Base-by-base conservation (phyloP, 2,797 vertebrate species). In the Rhynchonycteris naso region DNA sequence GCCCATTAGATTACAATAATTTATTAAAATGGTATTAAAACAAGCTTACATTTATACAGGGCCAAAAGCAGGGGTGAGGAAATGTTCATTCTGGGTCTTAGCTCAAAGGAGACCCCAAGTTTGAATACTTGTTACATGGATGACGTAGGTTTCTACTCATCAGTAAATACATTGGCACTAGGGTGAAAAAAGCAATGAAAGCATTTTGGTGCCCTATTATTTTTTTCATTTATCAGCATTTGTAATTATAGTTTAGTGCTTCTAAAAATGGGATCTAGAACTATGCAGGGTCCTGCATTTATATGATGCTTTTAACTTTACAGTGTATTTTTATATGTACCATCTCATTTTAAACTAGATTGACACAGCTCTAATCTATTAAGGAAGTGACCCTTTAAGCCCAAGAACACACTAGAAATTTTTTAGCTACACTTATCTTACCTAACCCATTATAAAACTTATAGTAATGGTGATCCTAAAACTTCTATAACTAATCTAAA, bases 351-450 rank as follows among this genome's bases (percentile, higher is more conserved):
- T 94, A 94, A 97, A 97, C 94, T 90, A 95, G 92, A 90, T 79
- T 95, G 90, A 95, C 91, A 94, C 43, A 90, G 91, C 76, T 33
- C 71, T 88, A 83, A 90, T 94, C 85, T 97, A 76, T 92, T 94
- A 92, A 93, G 91, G 93, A 97, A 97, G 84, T 95, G 91, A 96
- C 93, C 95, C 87, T 96, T 96, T 97, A 90, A 96, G 94, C 81
- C 71, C 69, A 93, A 95, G 92, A 91, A 97, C 61, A 79, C 26
- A 47, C 78, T 95, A 84, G 71, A 78, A 88, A 43, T 92, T 78
- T 94, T 95, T 96, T 89, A 83, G 54, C 88, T 80, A 65, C 83
- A 81, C 66, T 96, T 95, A 91, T 83, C 90, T 97, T 82, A 86
- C 79, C 54, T 50, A 78, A 43, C 43, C 47, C 74, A 80, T 95